A percentile compares a stretch with the other conserved stretches of the same genome.
These are phyloP conservation scores for Choristoneura rosaceana DNA, from an alignment of 2,888 invertebrate genomes.

Conservation along the genomic window DNA sequence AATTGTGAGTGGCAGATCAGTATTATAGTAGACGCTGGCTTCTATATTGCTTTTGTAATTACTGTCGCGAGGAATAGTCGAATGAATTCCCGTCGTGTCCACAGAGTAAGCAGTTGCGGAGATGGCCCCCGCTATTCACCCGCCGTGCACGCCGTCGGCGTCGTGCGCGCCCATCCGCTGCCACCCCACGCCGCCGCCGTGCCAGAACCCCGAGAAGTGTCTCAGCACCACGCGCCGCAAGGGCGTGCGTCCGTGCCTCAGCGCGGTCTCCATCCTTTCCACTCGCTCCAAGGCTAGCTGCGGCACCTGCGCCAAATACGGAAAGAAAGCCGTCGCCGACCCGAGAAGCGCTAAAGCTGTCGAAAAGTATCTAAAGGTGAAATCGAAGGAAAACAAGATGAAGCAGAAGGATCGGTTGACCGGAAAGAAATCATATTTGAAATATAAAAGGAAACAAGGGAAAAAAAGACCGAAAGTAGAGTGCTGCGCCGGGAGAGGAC, in stretches of 20 bases:
- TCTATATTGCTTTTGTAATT: slow-evolving; percentile 44
- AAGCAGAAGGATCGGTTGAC: slow-evolving; percentile 60
- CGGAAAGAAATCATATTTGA: slow-evolving; percentile 60
- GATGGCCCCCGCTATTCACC: slow-evolving; percentile 72
- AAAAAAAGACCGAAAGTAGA: slow-evolving; percentile 46
- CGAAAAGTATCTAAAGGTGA: slow-evolving; percentile 63
- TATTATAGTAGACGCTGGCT: slow-evolving; percentile 60
- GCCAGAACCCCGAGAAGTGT: slow-evolving; percentile 71
- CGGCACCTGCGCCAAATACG: slow-evolving; percentile 60
- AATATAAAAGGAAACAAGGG: slow-evolving; percentile 61
- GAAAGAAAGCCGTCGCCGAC: slow-evolving; percentile 38
- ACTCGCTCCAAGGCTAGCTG: slow-evolving; percentile 67
- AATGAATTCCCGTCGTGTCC: slow-evolving; percentile 45
- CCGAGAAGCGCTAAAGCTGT: slow-evolving; percentile 54
- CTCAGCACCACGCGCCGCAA: slow-evolving; percentile 64
- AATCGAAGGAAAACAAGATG: slow-evolving; percentile 65
- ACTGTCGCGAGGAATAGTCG: neutral
- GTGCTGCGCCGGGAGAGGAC: slow-evolving; percentile 74
- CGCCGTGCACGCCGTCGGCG: slow-evolving; percentile 74
- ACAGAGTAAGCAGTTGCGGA: slow-evolving; percentile 53
- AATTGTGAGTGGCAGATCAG: slow-evolving; percentile 61
- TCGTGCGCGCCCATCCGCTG: slow-evolving; percentile 72
- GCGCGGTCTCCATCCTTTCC: slow-evolving; percentile 74
- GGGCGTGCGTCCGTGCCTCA: slow-evolving; percentile 65
- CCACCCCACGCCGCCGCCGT: slow-evolving; percentile 72